Base-by-base conservation (phyloP, 2,888 invertebrate species). In the Netelia melanura region DNA sequence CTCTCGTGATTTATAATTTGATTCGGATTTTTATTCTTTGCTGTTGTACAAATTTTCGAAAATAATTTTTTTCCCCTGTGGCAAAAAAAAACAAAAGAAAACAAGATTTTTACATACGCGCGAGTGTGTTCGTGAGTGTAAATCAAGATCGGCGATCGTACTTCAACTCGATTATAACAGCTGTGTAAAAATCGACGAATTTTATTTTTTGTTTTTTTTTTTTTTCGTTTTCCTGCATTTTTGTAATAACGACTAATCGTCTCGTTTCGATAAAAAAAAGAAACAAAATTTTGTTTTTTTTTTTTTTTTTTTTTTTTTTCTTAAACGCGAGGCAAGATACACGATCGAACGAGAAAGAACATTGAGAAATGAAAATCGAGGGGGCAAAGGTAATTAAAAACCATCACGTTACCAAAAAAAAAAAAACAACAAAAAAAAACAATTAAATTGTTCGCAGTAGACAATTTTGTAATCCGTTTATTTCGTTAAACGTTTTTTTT, bases 381-480 rank as follows among this genome's bases (percentile, higher is more conserved):
- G 87, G 84, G 87, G 85, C 81, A 90, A 92, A 93, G 93, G 93
- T 93, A 93, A 93, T 89, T 93, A 93, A 83, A 17, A 17, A 17
- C 85, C 81, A 86, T 84, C 72, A 87, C 48, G 67, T 67, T 86
- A 81, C 85, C 76, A 30, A 30, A 30, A 3, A 17, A 17, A 0
- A 17, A 17, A 17, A 17, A 17, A n/a, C n/a, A 17, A 17, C 17
- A 17, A 17, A 30, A 30, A 30, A 3, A 3, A 30, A 30, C 76
- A 79, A 86, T 79, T 70, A 83, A 54, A 81, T 72, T 83, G 54
- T 85, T 83, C 68, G 76, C 79, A 71, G 72, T 85, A 78, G 74
- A 67, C 9, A 77, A 58, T 83, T 83, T 68, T 72, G 64, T 71
- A 44, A 65, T 38, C 25, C 25, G 44, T 62, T 62, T 61, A 64